Conservation (phyloP, 2,888 invertebrate genomes). For the Ormyrus labotus region DNA sequence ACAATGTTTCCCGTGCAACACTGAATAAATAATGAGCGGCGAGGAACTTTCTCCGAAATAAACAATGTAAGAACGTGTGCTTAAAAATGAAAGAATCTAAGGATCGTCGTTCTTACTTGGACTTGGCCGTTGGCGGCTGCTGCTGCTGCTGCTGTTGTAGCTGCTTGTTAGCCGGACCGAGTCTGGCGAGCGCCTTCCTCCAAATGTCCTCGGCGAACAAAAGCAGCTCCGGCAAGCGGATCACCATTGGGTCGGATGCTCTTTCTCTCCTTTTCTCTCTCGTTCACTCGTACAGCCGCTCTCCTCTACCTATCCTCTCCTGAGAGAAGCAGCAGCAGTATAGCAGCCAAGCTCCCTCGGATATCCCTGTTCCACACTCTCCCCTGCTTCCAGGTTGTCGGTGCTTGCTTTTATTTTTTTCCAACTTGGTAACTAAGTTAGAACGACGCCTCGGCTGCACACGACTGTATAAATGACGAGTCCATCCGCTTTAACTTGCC, state of each 20-base stretch:
- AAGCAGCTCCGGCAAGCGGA: conserved; percentile 61
- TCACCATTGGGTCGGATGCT: conserved; percentile 60
- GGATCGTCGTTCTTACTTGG: conserved; percentile 33
- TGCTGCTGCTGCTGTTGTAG: too few species aligned
- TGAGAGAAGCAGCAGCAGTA: not conserved
- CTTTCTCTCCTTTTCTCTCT: conserved; percentile 33
- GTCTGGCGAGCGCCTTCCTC: conserved; percentile 59
- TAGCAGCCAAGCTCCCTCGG: too few species aligned
- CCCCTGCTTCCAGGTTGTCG: too few species aligned
- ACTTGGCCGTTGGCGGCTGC: conserved; percentile 11
- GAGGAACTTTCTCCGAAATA: too few species aligned
- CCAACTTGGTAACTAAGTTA: too few species aligned
- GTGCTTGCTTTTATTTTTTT: too few species aligned
- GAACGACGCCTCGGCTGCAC: too few species aligned
- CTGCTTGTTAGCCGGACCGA: conserved; percentile 54
- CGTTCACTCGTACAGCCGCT: conserved; percentile 37
- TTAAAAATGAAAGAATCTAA: not conserved
- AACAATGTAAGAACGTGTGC: not conserved
- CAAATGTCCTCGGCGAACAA: conserved; percentile 60
- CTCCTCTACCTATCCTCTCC: conserved; percentile 23
- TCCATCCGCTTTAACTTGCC: too few species aligned
- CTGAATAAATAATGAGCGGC: too few species aligned
- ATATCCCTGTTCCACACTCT: not conserved
- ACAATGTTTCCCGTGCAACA: too few species aligned
- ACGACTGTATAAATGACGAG: too few species aligned